Conservation (phyloP, 1,140 invertebrate species). For the Heliconius nattereri region DNA sequence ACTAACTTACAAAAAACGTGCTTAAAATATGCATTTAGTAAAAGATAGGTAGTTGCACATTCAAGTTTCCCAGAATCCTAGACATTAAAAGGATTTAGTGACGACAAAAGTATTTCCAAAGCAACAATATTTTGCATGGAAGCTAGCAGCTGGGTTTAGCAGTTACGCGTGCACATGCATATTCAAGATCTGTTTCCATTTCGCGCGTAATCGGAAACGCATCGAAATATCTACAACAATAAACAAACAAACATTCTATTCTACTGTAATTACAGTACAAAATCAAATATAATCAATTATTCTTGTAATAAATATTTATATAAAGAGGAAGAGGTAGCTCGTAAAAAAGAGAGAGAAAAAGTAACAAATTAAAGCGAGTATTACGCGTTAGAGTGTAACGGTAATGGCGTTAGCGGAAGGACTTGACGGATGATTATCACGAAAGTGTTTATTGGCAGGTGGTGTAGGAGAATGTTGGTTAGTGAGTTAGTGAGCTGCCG, state of each 20-base stretch:
- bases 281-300: constrained; percentile 31
- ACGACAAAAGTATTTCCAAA: neutral
- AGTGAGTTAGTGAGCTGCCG: constrained; percentile 56
- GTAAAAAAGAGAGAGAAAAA: constrained; percentile 55
- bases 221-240: constrained; percentile 43
- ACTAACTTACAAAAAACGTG: neutral
- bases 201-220: constrained; percentile 74
- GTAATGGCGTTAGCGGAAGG: constrained; percentile 59
- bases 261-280: neutral
- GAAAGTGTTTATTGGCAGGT: constrained; percentile 51
- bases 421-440: constrained; percentile 55
- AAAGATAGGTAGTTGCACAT: neutral
- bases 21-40: neutral
- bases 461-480: constrained; percentile 50
- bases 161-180: constrained; percentile 68
- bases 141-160: constrained; percentile 59
- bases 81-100: neutral
- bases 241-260: constrained; percentile 24
- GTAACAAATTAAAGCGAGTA: constrained; percentile 51
- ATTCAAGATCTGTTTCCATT: constrained; percentile 79
- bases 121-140: constrained; percentile 50
- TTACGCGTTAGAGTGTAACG: constrained; percentile 66
- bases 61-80: neutral
- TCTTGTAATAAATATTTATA: constrained; percentile 68
- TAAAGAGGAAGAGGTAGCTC: constrained; percentile 66